Conservation (phyloP, 2,888 invertebrate species). For the Opisthograptis luteolata region DNA sequence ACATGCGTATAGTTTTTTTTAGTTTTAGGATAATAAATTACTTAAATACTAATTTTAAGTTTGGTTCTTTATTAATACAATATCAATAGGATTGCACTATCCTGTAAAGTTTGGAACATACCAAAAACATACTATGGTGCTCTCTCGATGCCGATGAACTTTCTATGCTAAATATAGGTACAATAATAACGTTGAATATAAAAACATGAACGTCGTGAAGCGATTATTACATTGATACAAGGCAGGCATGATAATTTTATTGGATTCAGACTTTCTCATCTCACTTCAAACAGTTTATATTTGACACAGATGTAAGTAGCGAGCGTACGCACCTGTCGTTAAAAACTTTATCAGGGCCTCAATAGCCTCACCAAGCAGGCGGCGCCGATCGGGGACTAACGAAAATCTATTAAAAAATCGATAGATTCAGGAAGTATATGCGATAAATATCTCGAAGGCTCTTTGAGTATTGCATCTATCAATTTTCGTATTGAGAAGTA, state of each 20-base stretch:
- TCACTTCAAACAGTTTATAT: constrained; percentile 55
- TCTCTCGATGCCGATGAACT: constrained; percentile 81
- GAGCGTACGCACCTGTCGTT: constrained; percentile 33
- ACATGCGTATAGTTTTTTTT: constrained; percentile 84
- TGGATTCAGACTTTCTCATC: constrained; percentile 63
- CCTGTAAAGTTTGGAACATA: constrained; percentile 79
- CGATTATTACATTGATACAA: constrained; percentile 76
- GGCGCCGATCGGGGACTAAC: too few species aligned
- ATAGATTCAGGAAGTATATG: too few species aligned
- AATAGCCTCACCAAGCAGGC: too few species aligned
- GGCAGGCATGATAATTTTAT: constrained; percentile 71
- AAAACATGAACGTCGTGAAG: constrained; percentile 71
- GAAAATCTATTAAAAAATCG: too few species aligned
- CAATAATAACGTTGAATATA: constrained; percentile 69
- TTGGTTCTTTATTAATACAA: constrained; percentile 85
- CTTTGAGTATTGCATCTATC: too few species aligned
- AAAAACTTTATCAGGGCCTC: constrained; percentile 33
- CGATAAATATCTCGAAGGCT: too few species aligned
- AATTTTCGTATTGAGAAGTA: too few species aligned
- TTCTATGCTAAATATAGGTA: constrained; percentile 74
- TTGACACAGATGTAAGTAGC: constrained; percentile 36
- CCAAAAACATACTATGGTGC: constrained; percentile 79
- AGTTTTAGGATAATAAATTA: constrained; percentile 85
- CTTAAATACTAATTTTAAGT: constrained; percentile 83
- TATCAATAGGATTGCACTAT: constrained; percentile 84